Base-by-base conservation (phyloP, 2,888 invertebrate species). In the Octonoba sinensis region DNA sequence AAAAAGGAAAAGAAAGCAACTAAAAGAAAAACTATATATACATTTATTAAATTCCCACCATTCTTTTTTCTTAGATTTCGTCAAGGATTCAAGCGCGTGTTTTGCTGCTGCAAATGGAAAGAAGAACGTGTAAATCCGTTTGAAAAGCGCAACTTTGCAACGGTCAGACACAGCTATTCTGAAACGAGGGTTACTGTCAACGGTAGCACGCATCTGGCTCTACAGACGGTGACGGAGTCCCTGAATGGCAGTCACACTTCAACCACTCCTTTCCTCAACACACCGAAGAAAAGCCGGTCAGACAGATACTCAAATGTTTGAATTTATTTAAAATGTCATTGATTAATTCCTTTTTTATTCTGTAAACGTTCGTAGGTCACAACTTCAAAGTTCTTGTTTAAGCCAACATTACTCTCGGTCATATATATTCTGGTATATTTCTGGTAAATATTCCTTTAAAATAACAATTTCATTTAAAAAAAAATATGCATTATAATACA, bases 181-280 rank as follows among this genome's bases (percentile, higher is more conserved):
- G 81, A 85, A 27, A 82, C 77, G 13, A 59, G 84, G 51, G 85
- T 85, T 12, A 82, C 84, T 13, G 76, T 82, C 44, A 85, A 85
- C 36, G 85, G 85, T 4, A 85, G 81, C 56, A 67, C 73, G 11
- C 83, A 79, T 47, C 65, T 85, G 6, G 83, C 78, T 16, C 67
- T 85, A n/a, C 85, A 85, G 13, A 84, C 85, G 4, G 84, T 84
- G 12, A 84, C 85, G 1, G 85, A 84, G 16, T 85, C 85, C 16
- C 57, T 85, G 11, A 84, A 84, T 46, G 77, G 79, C 0, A 85
- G 84, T 56, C 83, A 83, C 27, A 84, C 75, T 22, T 83, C 83
- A 1, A 79, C 75, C 60, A 82, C 82, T 0, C 83, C 83, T 1
- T 83, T 82, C 44, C 72, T 83, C 15, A 72, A 83, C 12, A 70